These are phyloP conservation scores for Anseranas semipalmata DNA, from an alignment of 2,113 vertebrate species.

Conservation along the genomic window DNA sequence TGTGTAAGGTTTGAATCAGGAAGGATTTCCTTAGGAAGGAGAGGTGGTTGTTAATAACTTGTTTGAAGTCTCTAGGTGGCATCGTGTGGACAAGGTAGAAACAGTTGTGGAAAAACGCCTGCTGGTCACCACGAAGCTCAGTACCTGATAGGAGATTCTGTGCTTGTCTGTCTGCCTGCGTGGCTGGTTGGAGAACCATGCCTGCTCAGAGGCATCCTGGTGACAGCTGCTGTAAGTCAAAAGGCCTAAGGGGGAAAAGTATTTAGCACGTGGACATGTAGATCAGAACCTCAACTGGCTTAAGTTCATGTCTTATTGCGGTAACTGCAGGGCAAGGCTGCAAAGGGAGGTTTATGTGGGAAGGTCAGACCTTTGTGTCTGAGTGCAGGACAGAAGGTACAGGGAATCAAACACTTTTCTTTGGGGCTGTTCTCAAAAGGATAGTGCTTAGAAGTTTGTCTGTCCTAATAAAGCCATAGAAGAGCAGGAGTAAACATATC, in stretches of 20 bases:
- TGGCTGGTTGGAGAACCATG: background rate
- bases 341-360: background rate
- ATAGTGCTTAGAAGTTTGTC: background rate
- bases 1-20: background rate
- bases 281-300: background rate
- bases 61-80: background rate
- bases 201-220: background rate
- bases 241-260: background rate
- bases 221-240: background rate
- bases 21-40: background rate
- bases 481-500: fast-evolving
- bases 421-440: background rate
- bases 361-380: background rate
- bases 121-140: background rate
- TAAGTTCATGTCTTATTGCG: background rate
- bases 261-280: background rate
- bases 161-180: background rate
- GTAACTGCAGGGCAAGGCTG: background rate
- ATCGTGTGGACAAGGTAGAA: background rate
- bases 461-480: background rate
- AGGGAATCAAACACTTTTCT: background rate
- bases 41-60: background rate
- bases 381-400: background rate
- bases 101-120: background rate
- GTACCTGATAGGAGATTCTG: background rate